phyloP scores from a whole-genome alignment of 2,113 vertebrate genomes.

The Plecturocebus donacophilus region DNA sequence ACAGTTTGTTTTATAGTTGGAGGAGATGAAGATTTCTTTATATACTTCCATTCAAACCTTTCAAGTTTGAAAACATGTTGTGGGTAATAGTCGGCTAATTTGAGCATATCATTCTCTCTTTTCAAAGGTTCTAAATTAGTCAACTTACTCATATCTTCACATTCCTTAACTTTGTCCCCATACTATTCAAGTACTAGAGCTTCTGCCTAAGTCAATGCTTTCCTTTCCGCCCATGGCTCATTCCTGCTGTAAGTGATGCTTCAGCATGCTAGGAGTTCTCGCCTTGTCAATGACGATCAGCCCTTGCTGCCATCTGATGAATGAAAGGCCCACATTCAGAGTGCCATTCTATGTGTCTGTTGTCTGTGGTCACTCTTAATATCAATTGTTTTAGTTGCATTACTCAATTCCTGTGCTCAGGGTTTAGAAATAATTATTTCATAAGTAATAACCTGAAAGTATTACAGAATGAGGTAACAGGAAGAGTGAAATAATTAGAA shows the following conservation, averaged over 20 bases:
- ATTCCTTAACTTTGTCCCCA: background rate
- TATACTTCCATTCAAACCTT: too few relatives aligned
- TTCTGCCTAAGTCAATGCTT: background rate
- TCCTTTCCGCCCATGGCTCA: background rate
- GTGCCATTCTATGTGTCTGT: background rate
- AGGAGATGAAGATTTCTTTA: background rate
- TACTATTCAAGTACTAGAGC: background rate
- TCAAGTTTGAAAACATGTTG: background rate
- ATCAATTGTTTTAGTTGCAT: background rate
- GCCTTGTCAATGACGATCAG: background rate
- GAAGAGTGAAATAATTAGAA: background rate
- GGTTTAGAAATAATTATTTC: background rate
- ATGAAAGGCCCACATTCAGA: background rate
- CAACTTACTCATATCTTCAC: too few relatives aligned
- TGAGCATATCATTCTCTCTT: background rate
- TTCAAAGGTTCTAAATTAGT: background rate
- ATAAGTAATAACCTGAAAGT: background rate
- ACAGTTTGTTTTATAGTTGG: background rate
- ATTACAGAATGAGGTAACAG: background rate
- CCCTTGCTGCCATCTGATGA: background rate
- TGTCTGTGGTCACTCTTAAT: background rate
- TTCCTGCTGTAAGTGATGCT: background rate
- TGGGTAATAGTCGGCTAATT: background rate
- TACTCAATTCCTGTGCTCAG: background rate
- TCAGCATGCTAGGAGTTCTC: background rate